A percentile compares a stretch with the other conserved stretches of the same genome.
Evolutionary conservation across 2,888 invertebrate species (phyloP).

Genomic region (Caenorhabditis drosophilae): DNA sequence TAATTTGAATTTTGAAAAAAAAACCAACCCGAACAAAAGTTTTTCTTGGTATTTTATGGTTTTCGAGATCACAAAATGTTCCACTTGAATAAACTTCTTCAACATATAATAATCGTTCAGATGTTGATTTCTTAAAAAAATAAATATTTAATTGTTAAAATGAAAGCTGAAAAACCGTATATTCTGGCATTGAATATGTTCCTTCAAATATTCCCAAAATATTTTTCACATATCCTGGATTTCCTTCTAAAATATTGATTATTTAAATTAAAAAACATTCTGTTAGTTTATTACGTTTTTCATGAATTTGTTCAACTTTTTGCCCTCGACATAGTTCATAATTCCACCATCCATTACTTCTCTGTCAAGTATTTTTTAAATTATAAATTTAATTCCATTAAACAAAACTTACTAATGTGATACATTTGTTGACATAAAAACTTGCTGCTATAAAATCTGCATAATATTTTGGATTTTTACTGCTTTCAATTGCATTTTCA

Average conservation of each 20-base stretch:
- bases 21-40: slow-evolving; percentile 24
- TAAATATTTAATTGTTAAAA: background rate
- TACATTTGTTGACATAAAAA: slow-evolving; percentile 29
- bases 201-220: slow-evolving; percentile 39
- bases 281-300: slow-evolving; percentile 16
- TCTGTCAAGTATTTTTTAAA: too few relatives aligned
- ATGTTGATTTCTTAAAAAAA: slow-evolving; percentile 11
- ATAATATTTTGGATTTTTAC: slow-evolving; percentile 24
- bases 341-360: slow-evolving; percentile 35
- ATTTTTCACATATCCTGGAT: slow-evolving; percentile 23
- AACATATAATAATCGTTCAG: slow-evolving; percentile 26
- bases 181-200: slow-evolving; percentile 21
- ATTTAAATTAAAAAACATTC: background rate
- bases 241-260: slow-evolving; percentile 8
- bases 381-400: too few relatives aligned
- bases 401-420: slow-evolving; percentile 1
- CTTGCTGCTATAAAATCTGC: slow-evolving; percentile 15
- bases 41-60: slow-evolving; percentile 10
- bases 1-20: background rate
- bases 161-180: background rate
- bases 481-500: slow-evolving; percentile 7
- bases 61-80: slow-evolving; percentile 22
- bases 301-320: slow-evolving; percentile 29
- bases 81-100: slow-evolving; percentile 30
- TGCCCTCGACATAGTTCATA: slow-evolving; percentile 37